Evolutionary conservation across 1,140 invertebrate genomes (phyloP).

Genomic region (Cherax destructor): DNA sequence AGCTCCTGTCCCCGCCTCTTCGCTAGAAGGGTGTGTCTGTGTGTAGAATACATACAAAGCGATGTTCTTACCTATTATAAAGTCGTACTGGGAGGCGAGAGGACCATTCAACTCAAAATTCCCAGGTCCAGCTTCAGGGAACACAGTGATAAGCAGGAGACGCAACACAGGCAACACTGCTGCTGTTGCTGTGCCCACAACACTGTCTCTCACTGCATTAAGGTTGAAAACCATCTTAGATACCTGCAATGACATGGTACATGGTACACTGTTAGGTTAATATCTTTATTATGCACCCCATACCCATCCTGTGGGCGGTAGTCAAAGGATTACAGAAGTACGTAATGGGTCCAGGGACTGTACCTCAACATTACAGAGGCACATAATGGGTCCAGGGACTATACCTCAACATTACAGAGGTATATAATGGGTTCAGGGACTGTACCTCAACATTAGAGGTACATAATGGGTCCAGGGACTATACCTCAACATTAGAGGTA

Average conservation of each 20-base stretch:
- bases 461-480: too few species aligned
- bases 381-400: too few species aligned
- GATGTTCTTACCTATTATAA: not conserved
- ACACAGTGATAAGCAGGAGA: not conserved
- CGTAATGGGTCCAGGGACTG: too few species aligned
- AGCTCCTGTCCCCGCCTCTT: too few species aligned
- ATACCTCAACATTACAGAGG: too few species aligned
- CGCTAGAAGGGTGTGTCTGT: not conserved
- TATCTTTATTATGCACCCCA: not conserved
- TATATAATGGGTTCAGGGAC: too few species aligned
- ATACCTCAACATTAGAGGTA: too few species aligned
- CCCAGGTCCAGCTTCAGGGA: not conserved
- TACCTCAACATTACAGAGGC: too few species aligned
- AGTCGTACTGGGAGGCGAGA: not conserved
- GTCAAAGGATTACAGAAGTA: too few species aligned
- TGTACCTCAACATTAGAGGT: too few species aligned
- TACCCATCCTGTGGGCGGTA: too few species aligned
- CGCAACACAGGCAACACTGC: not conserved
- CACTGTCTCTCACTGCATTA: not conserved
- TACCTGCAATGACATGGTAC: not conserved
- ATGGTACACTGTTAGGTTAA: not conserved
- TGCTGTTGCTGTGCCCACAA: not conserved
- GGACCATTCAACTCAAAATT: not conserved
- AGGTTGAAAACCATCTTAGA: not conserved
- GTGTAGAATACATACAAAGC: not conserved